Percentiles rank a stretch among this genome's conserved stretches.
These are phyloP conservation scores for Pristionchus entomophagus DNA, from an alignment of 2,888 invertebrate species.

Conservation along the genomic window DNA sequence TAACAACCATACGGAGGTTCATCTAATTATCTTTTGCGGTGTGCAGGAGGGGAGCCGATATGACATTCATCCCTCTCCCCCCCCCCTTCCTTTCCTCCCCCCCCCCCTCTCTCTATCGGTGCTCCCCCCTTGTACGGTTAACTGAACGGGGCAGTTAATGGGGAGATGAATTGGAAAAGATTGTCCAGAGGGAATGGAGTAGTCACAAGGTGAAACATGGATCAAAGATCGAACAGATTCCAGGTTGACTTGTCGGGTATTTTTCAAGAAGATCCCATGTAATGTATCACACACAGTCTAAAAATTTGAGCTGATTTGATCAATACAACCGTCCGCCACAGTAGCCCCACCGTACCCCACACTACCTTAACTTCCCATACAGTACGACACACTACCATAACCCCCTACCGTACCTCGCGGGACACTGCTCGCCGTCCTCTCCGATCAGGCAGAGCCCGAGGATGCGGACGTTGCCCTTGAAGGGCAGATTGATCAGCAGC, in stretches of 20 bases:
- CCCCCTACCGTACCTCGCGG: conserved; percentile 87
- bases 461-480: conserved; percentile 91
- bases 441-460: conserved; percentile 94
- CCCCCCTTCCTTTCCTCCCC: too few species aligned
- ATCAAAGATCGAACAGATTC: too few species aligned
- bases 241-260: too few species aligned
- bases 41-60: neutral
- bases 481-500: conserved; percentile 95
- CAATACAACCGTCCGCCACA: neutral
- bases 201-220: too few species aligned
- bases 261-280: too few species aligned
- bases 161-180: neutral
- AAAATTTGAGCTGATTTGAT: too few species aligned
- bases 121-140: conserved; percentile 7
- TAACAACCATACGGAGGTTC: conserved; percentile 40
- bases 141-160: conserved; percentile 8
- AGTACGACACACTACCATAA: conserved; percentile 76
- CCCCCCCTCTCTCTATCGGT: conserved; percentile 7
- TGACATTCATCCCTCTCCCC: neutral
- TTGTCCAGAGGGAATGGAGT: neutral
- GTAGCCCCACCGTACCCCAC: neutral
- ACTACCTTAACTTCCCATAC: neutral
- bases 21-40: conserved; percentile 25
- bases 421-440: conserved; percentile 87
- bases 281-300: too few species aligned